These are phyloP conservation scores for Myzus persicae DNA, from an alignment of 1,140 invertebrate genomes.

Conservation along the genomic window DNA sequence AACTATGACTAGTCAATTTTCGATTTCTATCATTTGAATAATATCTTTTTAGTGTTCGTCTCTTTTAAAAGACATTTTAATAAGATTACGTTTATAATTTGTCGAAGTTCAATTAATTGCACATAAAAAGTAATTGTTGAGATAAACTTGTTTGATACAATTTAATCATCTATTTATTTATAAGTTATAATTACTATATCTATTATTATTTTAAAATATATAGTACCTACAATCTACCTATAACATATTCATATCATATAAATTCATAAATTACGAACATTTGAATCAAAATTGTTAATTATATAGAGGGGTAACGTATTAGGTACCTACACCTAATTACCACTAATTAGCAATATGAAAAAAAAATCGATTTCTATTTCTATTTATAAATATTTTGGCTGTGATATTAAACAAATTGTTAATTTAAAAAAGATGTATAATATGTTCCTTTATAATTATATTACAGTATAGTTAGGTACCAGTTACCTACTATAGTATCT, in stretches of 20 bases:
- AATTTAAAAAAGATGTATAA: not conserved
- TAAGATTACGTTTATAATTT: not conserved
- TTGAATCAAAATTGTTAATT: too few species aligned
- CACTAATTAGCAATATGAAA: not conserved
- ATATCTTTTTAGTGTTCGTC: not conserved
- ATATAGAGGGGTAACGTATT: not conserved
- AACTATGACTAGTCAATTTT: too few species aligned
- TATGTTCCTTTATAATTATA: not conserved
- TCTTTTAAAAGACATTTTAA: not conserved
- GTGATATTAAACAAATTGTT: too few species aligned
- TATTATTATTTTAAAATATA: too few species aligned
- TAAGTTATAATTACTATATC: too few species aligned
- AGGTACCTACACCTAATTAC: not conserved
- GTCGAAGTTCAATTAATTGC: not conserved
- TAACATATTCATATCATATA: too few species aligned
- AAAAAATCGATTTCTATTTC: not conserved
- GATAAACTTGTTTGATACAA: too few species aligned
- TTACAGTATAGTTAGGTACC: not conserved
- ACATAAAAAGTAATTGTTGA: not conserved
- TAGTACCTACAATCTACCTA: too few species aligned
- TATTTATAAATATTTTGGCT: not conserved
- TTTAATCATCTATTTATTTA: too few species aligned
- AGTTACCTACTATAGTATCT: not conserved
- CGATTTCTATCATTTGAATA: not conserved
- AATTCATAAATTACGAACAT: not conserved